These are phyloP conservation scores for Beaufortia kweichowensis DNA, from an alignment of 2,113 vertebrate genomes.

Conservation along the genomic window DNA sequence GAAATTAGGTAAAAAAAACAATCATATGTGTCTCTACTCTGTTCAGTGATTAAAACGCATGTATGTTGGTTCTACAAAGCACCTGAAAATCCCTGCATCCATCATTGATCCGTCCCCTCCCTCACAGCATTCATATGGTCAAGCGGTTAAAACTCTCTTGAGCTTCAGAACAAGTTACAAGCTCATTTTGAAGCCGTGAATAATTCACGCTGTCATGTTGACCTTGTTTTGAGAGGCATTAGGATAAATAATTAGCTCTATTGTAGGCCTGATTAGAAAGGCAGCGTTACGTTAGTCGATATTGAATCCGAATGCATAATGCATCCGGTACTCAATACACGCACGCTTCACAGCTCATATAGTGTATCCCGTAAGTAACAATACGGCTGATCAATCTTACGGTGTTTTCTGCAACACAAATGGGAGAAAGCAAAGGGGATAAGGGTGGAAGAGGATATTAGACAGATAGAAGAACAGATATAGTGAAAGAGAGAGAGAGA, in stretches of 20 bases:
- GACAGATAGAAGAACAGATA: conserved; percentile 14
- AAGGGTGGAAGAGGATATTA: conserved; percentile 19
- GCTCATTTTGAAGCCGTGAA: conserved; percentile 20
- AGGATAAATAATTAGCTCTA: conserved; percentile 31
- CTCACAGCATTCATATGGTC: conserved; percentile 1
- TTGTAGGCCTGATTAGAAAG: conserved; percentile 29
- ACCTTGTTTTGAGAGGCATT: conserved; percentile 20
- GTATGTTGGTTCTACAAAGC: not conserved
- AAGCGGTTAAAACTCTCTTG: conserved; percentile 14
- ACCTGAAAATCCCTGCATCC: not conserved
- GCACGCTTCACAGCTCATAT: conserved; percentile 6
- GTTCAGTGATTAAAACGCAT: not conserved
- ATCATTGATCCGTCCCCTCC: not conserved
- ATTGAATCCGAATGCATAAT: conserved; percentile 10
- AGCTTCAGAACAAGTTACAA: conserved; percentile 15
- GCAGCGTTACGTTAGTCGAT: not conserved
- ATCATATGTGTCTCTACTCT: not conserved
- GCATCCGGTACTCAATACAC: conserved; percentile 14
- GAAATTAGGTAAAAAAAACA: too few relatives aligned
- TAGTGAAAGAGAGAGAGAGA: not conserved
- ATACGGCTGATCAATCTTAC: conserved; percentile 20
- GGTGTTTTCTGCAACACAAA: conserved; percentile 15
- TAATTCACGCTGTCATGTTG: conserved; percentile 24
- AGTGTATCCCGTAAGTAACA: conserved; percentile 20
- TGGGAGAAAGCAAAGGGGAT: not conserved